Conservation (phyloP, 2,797 vertebrate species). For the Pterois miles region DNA sequence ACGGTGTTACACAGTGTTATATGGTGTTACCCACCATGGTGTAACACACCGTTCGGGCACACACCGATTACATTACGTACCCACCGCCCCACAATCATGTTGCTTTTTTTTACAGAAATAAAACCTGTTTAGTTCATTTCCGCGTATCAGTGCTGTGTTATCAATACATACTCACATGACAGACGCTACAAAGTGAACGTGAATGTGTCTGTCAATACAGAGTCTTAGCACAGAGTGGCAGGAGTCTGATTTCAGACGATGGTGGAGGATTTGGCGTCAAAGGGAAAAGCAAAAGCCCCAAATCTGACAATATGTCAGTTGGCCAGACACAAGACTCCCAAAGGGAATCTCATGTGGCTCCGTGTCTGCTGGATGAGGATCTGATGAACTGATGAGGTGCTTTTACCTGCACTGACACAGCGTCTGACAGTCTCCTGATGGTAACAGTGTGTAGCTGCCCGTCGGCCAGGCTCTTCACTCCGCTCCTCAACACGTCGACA, state of each 20-base stretch:
- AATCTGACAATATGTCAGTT: not conserved
- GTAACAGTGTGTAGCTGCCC: constrained; percentile 87
- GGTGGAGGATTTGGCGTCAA: not conserved
- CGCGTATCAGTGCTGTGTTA: too few relatives aligned
- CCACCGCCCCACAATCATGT: too few relatives aligned
- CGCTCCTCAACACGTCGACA: constrained; percentile 84
- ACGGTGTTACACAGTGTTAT: too few relatives aligned
- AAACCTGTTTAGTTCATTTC: too few relatives aligned
- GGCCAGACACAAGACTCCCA: not conserved
- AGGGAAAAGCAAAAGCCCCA: not conserved
- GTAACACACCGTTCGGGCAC: fast-evolving
- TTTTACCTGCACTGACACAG: constrained; percentile 75
- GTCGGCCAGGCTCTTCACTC: constrained; percentile 85
- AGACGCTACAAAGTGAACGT: too few relatives aligned
- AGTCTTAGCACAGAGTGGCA: too few relatives aligned
- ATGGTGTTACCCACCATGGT: too few relatives aligned
- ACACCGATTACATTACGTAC: too few relatives aligned
- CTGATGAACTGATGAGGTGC: not conserved
- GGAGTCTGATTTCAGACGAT: too few relatives aligned
- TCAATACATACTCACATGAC: too few relatives aligned
- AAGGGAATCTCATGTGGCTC: not conserved
- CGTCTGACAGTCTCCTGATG: constrained; percentile 83
- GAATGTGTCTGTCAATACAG: too few relatives aligned
- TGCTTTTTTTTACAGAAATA: too few relatives aligned
- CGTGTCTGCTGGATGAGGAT: not conserved